These are phyloP conservation scores for Amazonetta brasiliensis DNA, from an alignment of 2,797 vertebrate species.

Conservation along the genomic window DNA sequence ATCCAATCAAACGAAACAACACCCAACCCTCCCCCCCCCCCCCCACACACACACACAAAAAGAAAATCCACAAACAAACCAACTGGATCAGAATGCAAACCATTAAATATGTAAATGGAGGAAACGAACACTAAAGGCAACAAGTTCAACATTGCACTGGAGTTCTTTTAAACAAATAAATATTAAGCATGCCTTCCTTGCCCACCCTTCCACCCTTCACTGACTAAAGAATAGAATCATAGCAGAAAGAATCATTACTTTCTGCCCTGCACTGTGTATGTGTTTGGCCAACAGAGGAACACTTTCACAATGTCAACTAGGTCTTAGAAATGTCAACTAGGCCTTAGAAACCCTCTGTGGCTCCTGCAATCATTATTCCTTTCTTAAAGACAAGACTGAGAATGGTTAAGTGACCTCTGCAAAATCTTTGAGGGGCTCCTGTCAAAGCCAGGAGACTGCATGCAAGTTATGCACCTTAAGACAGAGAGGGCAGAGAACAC, in stretches of 20 bases:
- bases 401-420: neutral
- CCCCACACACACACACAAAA: no score
- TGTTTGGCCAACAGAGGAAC: slow-evolving; percentile 4
- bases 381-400: neutral
- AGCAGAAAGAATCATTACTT: neutral
- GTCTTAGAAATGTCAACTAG: neutral
- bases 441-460: neutral
- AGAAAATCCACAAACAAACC: neutral
- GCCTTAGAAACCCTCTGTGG: neutral
- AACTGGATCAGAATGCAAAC: neutral
- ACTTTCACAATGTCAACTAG: neutral
- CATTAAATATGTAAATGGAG: neutral
- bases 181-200: neutral
- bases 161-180: neutral
- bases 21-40: no score
- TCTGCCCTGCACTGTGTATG: neutral
- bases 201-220: neutral
- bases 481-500: neutral
- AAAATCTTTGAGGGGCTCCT: neutral
- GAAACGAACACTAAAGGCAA: no score
- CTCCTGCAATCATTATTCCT: neutral
- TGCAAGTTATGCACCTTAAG: neutral
- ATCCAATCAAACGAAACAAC: neutral
- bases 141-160: neutral
- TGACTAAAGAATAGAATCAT: neutral